Base-by-base conservation (phyloP, 2,113 vertebrate genomes). In the Anguilla japonica region DNA sequence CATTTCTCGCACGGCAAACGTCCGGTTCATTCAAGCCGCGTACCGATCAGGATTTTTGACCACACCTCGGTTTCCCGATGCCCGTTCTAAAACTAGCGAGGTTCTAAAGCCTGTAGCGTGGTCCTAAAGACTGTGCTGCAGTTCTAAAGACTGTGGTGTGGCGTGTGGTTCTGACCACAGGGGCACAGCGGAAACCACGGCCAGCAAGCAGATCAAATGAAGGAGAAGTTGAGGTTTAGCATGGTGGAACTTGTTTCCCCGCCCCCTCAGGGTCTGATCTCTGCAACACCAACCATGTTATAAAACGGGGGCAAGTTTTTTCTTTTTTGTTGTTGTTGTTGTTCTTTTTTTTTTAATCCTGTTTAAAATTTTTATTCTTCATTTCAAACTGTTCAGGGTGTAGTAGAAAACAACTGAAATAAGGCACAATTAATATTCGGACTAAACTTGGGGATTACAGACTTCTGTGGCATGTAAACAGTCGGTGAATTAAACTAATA, bases 401-500 rank as follows among this genome's bases (percentile, higher is more conserved):
- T 95, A 95, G 90, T 91, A 91, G 89, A 91, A 90, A 88, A 93
- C 91, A 95, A 97, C 95, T 94, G 88, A 98, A 98, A 98, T 99
- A 99, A 99, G 98, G 98, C 98, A 99, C 98, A 95, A 97, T 97
- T 97, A 97, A 98, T 96, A 97, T 94, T 95, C 94, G 91, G 93
- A 94, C 95, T 93, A 94, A 94, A 95, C 93, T 92, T 93, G 94
- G 93, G 90, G 91, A 91, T 93, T 93, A 94, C 94, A 95, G 94
- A 94, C 94, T 89, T 88, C 90, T 94, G 93, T 92, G 89, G 90
- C 89, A 92, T 95, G 95, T 92, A 93, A 96, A 94, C 94, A 93
- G 89, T 92, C 79, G 89, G 91, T 91, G 89, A 92, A 92, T 92
- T 92, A 87, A 87, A 81, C 41, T 29, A 43, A 80, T 22, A 84